Evolutionary conservation across 2,888 invertebrate species (phyloP).

Genomic region (Cartodere bifasciata): DNA sequence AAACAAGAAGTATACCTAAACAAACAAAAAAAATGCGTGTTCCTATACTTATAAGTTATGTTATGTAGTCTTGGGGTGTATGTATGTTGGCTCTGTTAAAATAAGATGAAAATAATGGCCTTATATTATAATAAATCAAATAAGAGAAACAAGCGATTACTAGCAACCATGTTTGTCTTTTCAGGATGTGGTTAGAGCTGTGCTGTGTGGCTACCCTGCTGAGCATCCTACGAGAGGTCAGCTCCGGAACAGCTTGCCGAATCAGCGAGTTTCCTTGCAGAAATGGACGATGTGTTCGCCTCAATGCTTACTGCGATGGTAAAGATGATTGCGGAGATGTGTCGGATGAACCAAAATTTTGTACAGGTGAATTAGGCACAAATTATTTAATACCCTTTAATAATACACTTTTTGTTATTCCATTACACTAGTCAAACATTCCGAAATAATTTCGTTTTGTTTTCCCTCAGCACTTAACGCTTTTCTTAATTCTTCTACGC

Average conservation of each 20-base stretch:
- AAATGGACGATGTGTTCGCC: slow-evolving; percentile 62
- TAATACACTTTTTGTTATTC: too few species aligned
- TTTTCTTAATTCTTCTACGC: slow-evolving; percentile 7
- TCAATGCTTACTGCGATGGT: slow-evolving; percentile 80
- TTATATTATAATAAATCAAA: too few species aligned
- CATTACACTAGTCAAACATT: too few species aligned
- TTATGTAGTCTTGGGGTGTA: too few species aligned
- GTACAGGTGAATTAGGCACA: slow-evolving; percentile 59
- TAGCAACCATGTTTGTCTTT: too few species aligned
- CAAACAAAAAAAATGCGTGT: too few species aligned
- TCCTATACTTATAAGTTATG: too few species aligned
- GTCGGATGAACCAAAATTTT: slow-evolving; percentile 72
- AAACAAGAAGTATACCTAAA: too few species aligned
- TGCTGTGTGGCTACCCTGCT: slow-evolving; percentile 18
- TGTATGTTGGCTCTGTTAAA: too few species aligned
- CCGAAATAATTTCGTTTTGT: background rate
- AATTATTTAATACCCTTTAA: too few species aligned
- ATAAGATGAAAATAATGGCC: too few species aligned
- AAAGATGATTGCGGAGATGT: slow-evolving; percentile 72
- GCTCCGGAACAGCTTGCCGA: slow-evolving; percentile 50
- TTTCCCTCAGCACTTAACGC: background rate
- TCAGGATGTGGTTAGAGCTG: slow-evolving; percentile 27
- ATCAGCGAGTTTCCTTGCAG: slow-evolving; percentile 67
- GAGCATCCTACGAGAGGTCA: slow-evolving; percentile 23
- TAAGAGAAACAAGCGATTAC: too few species aligned